A percentile compares a stretch with the other conserved stretches of the same genome.
These are phyloP conservation scores for Cichlasoma orientale DNA, from an alignment of 2,797 vertebrate species.

Conservation along the genomic window DNA sequence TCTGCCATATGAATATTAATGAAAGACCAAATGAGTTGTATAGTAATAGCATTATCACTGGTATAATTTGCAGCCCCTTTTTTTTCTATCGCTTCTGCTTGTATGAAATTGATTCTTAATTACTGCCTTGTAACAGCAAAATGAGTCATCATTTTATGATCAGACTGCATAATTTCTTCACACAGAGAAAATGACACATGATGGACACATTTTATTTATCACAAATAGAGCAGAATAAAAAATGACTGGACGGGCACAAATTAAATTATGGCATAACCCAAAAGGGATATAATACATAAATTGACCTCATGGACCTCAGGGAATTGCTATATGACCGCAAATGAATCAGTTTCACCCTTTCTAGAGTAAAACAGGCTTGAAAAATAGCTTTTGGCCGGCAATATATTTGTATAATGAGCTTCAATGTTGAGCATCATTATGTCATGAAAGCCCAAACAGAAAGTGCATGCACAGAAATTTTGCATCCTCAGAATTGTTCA, in stretches of 20 bases:
- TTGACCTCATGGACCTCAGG: not conserved
- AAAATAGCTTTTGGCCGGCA: not conserved
- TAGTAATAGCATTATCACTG: conserved; percentile 43
- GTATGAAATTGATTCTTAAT: conserved; percentile 48
- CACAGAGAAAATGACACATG: conserved; percentile 11
- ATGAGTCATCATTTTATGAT: conserved; percentile 30
- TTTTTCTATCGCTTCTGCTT: conserved; percentile 34
- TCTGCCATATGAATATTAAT: conserved; percentile 63
- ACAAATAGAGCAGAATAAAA: conserved; percentile 1
- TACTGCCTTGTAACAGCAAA: conserved; percentile 33
- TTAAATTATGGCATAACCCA: not conserved
- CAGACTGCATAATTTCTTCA: conserved; percentile 23
- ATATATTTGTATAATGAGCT: conserved; percentile 4
- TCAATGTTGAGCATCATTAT: not conserved
- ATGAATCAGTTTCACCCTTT: not conserved
- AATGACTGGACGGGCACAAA: not conserved
- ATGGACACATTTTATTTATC: conserved; percentile 16
- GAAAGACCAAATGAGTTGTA: conserved; percentile 37
- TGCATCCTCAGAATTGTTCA: not conserved
- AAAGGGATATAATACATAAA: not conserved
- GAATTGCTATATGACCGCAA: not conserved
- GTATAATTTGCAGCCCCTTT: conserved; percentile 40
- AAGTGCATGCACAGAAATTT: conserved; percentile 1
- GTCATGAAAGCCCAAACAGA: not conserved
- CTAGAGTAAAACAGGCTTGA: not conserved